Evolutionary conservation across 2,888 invertebrate species (phyloP), one percentile per base, ranked within the genome.

Genomic region (Plemyria rubiginata): DNA sequence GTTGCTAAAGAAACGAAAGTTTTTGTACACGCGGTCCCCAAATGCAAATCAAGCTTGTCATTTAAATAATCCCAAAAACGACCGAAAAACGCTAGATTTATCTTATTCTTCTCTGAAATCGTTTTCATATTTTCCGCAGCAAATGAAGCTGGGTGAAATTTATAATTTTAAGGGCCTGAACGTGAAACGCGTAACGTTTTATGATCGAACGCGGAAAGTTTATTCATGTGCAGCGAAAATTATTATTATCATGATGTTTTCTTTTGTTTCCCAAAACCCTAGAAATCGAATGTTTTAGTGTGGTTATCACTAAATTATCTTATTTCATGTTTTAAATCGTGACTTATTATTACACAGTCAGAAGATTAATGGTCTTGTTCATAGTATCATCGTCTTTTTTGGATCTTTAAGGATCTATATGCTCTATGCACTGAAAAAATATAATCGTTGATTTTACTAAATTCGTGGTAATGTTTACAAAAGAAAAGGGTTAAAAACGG

Each of bases 1-100:
- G 79, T 79, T 76, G 72, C 75, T 79, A 77, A 83, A 85, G 85
- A 84, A 85, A 82, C 76, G 67, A 77, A 81, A 72, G 73, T 74
- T 77, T 73, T 74, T 72, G 70, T 70, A 67, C 74, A 67, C 76
- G 78, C 70, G 60, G 52, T 57, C 62, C 52, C 62, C 50, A 50
- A 56, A 45, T 52, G 46, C 52, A 65, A 67, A 66, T 65, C 66
- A 65, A 57, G 22, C 36, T 29, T 43, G 59, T 32, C 38, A 49
- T 58, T 49, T 64, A 64, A 59, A 65, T 52, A 60, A 62, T 16
- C 59, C 45, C 16, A n/a, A 61, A 66, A 66, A 61, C 49, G 41
- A 43, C n/a, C n/a, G n/a, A 67, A 65, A 62, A 62, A 60, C 53
- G 54, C 60, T 60, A 54, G 62, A 62, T 64, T 67, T 59, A 59